A percentile compares a stretch with the other conserved stretches of the same genome.
Conservation (phyloP, 2,113 vertebrate species). For the Meriones unguiculatus region DNA sequence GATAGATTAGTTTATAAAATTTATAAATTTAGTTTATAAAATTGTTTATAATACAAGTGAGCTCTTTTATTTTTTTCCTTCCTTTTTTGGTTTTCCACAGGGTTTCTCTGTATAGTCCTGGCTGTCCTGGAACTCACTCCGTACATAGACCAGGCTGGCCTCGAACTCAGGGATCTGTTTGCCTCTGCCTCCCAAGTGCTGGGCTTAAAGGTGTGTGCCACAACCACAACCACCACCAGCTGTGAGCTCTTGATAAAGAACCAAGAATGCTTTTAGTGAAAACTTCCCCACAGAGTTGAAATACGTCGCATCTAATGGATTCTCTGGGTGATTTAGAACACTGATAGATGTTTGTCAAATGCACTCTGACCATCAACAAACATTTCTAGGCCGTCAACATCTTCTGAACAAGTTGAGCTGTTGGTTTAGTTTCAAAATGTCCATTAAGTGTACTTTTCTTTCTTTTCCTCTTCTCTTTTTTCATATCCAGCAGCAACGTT, state of each 20-base stretch:
- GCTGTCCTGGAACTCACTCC: background rate
- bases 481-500: background rate
- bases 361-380: background rate
- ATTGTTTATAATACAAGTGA: background rate
- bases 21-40: background rate
- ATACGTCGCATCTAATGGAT: background rate
- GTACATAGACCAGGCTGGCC: background rate
- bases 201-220: background rate
- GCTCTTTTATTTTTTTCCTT: background rate
- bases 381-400: constrained; percentile 41
- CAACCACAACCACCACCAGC: background rate
- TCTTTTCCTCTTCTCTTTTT: background rate
- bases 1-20: background rate
- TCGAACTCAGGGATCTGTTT: background rate
- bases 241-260: background rate
- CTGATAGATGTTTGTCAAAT: background rate
- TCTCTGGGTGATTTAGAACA: constrained; percentile 41
- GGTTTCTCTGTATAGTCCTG: background rate
- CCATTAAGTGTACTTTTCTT: background rate
- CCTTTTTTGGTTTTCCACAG: background rate
- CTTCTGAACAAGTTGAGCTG: constrained; percentile 36
- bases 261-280: background rate
- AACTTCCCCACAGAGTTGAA: background rate
- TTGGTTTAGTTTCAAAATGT: constrained; percentile 25
- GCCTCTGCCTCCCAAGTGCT: background rate